A percentile compares a stretch with the other conserved stretches of the same genome.
Evolutionary conservation across 1,140 invertebrate genomes (phyloP).

Genomic region (Chlorops oryzae): DNA sequence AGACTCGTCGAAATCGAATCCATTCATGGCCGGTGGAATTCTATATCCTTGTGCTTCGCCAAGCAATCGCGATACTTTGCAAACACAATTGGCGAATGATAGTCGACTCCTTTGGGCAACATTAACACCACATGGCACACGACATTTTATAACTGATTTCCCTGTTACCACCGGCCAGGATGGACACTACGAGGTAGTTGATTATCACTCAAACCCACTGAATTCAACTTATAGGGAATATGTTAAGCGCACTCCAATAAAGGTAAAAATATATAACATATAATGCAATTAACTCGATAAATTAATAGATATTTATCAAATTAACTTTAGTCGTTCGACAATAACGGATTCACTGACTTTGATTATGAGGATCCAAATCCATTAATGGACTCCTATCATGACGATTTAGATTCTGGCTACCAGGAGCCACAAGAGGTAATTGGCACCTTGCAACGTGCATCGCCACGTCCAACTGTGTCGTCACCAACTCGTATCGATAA

Average conservation of each 20-base stretch:
- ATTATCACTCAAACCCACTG: constrained; percentile 45
- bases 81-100: constrained; percentile 49
- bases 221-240: constrained; percentile 35
- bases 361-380: constrained; percentile 67
- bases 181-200: constrained; percentile 71
- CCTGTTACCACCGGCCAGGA: constrained; percentile 54
- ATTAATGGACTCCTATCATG: constrained; percentile 65
- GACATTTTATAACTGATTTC: constrained; percentile 59
- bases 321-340: constrained; percentile 56
- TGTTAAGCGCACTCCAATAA: constrained; percentile 26
- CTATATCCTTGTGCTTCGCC: constrained; percentile 41
- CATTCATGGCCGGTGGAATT: constrained; percentile 40
- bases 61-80: constrained; percentile 35
- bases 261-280: constrained; percentile 13
- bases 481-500: constrained; percentile 73
- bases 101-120: constrained; percentile 71
- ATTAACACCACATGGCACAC: constrained; percentile 69
- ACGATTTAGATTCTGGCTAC: constrained; percentile 53
- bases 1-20: constrained; percentile 42
- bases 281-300: neutral
- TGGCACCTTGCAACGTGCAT: constrained; percentile 50
- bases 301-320: too few relatives aligned
- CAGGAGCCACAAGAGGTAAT: constrained; percentile 49
- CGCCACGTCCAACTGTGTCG: constrained; percentile 56
- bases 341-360: constrained; percentile 66